Evolutionary conservation across 92 coral and sea anemone genomes (phyloP).

Genomic region (Epizoanthus stellaris): DNA sequence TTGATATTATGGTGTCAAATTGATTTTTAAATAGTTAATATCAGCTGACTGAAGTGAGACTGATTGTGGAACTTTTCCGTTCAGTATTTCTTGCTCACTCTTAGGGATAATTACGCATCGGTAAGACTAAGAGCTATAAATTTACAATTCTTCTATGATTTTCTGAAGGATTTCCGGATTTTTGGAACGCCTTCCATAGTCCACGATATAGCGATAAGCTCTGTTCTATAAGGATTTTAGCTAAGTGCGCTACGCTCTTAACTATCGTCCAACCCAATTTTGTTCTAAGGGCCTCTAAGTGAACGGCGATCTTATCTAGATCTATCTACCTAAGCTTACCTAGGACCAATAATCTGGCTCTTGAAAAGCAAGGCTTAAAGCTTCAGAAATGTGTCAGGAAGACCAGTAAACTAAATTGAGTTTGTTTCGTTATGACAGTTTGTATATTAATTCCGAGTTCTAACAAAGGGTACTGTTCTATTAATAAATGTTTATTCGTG

Average conservation of each 20-base stretch:
- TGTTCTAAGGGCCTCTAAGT: too few species aligned
- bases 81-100: neutral
- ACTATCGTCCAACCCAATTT: too few species aligned
- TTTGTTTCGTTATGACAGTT: neutral
- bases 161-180: slow-evolving; percentile 31
- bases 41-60: neutral
- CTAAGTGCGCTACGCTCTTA: too few species aligned
- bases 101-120: neutral
- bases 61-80: neutral
- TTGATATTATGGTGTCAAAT: neutral
- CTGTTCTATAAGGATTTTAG: too few species aligned
- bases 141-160: neutral
- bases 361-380: slow-evolving; percentile 5
- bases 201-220: slow-evolving; percentile 20
- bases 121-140: neutral
- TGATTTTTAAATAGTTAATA: neutral
- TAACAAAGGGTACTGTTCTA: too few species aligned
- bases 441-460: too few species aligned
- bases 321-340: neutral
- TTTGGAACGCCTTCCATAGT: slow-evolving; percentile 29
- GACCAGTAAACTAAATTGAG: neutral
- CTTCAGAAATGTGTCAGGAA: neutral
- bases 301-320: slow-evolving; percentile 1
- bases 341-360: slow-evolving; percentile 3
- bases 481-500: too few species aligned